Conservation (phyloP, 1,140 invertebrate species). For the Phymorhynchus buccinoides region DNA sequence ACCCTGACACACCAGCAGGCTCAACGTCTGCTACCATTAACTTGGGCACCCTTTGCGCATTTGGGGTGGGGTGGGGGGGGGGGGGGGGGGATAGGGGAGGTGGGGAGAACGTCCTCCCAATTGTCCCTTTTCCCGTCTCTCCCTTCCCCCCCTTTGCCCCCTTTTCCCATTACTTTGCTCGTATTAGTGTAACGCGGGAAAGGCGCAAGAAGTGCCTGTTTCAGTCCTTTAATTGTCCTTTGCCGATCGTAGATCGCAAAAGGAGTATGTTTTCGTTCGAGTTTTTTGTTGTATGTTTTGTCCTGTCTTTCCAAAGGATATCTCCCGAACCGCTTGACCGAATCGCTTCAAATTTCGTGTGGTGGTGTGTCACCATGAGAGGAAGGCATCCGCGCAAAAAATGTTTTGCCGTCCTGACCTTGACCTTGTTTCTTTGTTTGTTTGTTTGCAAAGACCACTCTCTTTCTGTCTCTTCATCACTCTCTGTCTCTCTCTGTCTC, state of each 20-base stretch:
- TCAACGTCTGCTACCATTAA: constrained; percentile 4
- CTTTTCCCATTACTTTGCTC: too few relatives aligned
- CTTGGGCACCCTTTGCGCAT: too few relatives aligned
- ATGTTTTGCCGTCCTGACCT: neutral
- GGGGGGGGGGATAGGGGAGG: neutral
- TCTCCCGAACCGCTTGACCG: too few relatives aligned
- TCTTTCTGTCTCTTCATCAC: neutral
- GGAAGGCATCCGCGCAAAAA: neutral
- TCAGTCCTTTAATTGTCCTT: neutral
- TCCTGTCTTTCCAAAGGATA: neutral
- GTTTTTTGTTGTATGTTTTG: neutral
- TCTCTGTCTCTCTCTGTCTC: neutral
- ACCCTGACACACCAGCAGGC: neutral
- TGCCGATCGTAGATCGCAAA: neutral
- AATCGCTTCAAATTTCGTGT: too few relatives aligned
- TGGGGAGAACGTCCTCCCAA: neutral
- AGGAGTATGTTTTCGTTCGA: neutral
- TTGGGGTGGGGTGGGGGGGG: too few relatives aligned
- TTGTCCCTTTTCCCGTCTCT: too few relatives aligned
- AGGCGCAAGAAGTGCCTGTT: too few relatives aligned
- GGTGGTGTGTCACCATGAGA: neutral
- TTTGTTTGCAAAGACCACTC: too few relatives aligned
- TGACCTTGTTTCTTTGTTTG: too few relatives aligned
- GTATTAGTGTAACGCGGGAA: too few relatives aligned
- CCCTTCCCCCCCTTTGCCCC: too few relatives aligned